Percentiles rank a stretch among this genome's conserved stretches.
These are phyloP conservation scores for Dasypogon diadema DNA, from an alignment of 2,888 invertebrate species.

Conservation along the genomic window DNA sequence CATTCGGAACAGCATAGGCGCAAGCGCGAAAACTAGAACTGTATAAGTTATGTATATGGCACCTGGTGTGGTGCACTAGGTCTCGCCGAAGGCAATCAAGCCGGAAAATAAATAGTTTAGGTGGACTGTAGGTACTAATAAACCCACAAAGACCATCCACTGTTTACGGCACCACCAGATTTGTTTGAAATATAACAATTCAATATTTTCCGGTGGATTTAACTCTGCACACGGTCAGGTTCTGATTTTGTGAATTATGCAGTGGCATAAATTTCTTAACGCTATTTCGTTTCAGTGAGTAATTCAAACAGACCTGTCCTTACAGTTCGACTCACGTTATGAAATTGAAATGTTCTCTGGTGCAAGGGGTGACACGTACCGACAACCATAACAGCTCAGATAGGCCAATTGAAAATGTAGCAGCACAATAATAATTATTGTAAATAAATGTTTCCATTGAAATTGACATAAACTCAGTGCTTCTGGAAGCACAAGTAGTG, in stretches of 20 bases:
- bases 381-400: not conserved
- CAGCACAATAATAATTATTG: slow-evolving; percentile 20
- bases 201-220: slow-evolving; percentile 26
- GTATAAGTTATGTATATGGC: not conserved
- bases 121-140: slow-evolving; percentile 10
- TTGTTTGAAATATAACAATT: slow-evolving; percentile 14
- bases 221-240: slow-evolving; percentile 2
- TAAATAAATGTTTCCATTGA: slow-evolving; percentile 13
- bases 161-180: not conserved
- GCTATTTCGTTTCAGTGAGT: slow-evolving; percentile 37
- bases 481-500: not conserved
- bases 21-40: not conserved
- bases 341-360: slow-evolving; percentile 40
- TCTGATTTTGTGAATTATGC: slow-evolving; percentile 38
- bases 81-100: slow-evolving; percentile 10
- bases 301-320: slow-evolving; percentile 35
- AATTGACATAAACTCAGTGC: slow-evolving; percentile 10
- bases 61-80: not conserved
- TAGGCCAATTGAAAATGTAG: not conserved
- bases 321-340: slow-evolving; percentile 14
- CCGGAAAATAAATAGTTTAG: slow-evolving; percentile 22
- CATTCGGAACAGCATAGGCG: not conserved
- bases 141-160: not conserved
- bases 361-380: slow-evolving; percentile 11
- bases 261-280: slow-evolving; percentile 35